Evolutionary conservation across 2,797 vertebrate species (phyloP).

Genomic region (Notamacropus eugenii): DNA sequence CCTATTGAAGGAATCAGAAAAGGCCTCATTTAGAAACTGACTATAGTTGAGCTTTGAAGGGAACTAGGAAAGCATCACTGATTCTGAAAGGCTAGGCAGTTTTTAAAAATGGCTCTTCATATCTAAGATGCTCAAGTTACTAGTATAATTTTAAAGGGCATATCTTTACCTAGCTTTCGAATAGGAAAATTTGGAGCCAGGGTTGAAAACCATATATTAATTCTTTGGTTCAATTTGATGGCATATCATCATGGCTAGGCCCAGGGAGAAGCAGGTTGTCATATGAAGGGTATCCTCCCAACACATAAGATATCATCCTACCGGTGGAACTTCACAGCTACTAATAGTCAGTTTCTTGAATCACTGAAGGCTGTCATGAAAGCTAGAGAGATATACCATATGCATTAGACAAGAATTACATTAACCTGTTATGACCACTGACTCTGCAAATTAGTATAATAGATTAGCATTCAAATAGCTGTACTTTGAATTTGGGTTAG

Average conservation of each 20-base stretch:
- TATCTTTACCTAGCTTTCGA: neutral
- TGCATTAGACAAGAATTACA: neutral
- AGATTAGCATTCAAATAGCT: neutral
- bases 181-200: neutral
- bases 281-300: neutral
- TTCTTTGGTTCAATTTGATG: neutral
- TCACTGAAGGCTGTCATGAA: neutral
- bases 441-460: neutral
- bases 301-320: neutral
- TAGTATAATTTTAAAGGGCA: neutral
- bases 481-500: neutral
- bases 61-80: neutral
- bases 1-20: neutral
- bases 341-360: neutral
- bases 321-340: neutral
- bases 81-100: neutral
- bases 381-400: neutral
- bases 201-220: neutral
- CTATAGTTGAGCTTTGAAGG: neutral
- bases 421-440: neutral
- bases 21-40: neutral
- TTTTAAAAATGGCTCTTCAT: neutral
- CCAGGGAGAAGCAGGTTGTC: neutral
- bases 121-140: neutral
- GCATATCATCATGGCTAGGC: neutral